Conservation (phyloP, 1,140 invertebrate genomes). For the Drosophila triauraria region DNA sequence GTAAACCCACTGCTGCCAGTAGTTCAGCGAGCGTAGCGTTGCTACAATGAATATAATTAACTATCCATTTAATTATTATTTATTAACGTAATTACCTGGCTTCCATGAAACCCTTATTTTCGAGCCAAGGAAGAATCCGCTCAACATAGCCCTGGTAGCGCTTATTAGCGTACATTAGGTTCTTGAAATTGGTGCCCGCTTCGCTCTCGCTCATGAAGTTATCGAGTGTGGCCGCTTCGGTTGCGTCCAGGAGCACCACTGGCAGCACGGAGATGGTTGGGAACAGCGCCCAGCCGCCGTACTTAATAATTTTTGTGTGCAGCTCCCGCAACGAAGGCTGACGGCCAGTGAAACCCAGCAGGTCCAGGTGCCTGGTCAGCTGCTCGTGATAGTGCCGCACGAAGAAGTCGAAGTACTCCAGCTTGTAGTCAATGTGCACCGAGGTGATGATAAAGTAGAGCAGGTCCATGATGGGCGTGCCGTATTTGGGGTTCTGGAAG, state of each 20-base stretch:
- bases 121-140: slow-evolving; percentile 70
- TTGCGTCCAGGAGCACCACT: slow-evolving; percentile 65
- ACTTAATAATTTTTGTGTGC: slow-evolving; percentile 56
- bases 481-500: slow-evolving; percentile 70
- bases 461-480: slow-evolving; percentile 58
- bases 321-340: slow-evolving; percentile 57
- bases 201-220: slow-evolving; percentile 55
- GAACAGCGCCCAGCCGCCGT: slow-evolving; percentile 40
- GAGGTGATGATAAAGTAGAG: slow-evolving; percentile 73
- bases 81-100: slow-evolving; percentile 22
- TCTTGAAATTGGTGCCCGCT: slow-evolving; percentile 50
- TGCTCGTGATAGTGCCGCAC: slow-evolving; percentile 70
- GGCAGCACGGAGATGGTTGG: slow-evolving; percentile 56
- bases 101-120: slow-evolving; percentile 68
- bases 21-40: background rate
- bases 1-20: background rate
- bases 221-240: slow-evolving; percentile 56
- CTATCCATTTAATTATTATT: no score
- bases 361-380: slow-evolving; percentile 57
- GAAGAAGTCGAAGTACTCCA: slow-evolving; percentile 71
- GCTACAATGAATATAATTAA: background rate
- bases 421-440: slow-evolving; percentile 63
- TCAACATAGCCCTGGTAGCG: slow-evolving; percentile 55
- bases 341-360: slow-evolving; percentile 53
- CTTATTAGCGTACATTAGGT: slow-evolving; percentile 52